Evolutionary conservation across 2,113 vertebrate species (phyloP).

Genomic region (Corynorhinus townsendii): DNA sequence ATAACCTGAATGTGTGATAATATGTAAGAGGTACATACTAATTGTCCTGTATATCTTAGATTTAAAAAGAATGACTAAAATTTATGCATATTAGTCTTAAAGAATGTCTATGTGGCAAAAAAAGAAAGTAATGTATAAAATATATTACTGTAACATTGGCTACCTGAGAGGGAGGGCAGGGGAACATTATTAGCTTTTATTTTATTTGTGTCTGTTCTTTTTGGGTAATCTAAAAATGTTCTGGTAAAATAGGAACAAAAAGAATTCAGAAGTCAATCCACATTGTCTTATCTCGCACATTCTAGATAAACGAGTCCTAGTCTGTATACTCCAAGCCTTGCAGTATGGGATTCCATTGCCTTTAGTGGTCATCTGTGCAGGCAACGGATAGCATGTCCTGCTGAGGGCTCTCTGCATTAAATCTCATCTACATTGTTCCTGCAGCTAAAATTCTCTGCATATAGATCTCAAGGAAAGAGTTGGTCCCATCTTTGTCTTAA

Average conservation of each 20-base stretch:
- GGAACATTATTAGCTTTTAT: neutral
- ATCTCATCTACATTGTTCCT: neutral
- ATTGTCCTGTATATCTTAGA: neutral
- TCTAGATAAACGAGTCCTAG: neutral
- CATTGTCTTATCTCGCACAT: neutral
- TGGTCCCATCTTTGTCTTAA: neutral
- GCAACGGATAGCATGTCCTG: neutral
- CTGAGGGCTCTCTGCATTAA: neutral
- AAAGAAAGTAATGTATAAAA: neutral
- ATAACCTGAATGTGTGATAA: neutral
- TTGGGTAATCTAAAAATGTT: neutral
- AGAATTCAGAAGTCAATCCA: neutral
- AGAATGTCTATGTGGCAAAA: neutral
- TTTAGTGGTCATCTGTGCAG: neutral
- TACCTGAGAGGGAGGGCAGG: neutral
- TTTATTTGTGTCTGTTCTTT: neutral
- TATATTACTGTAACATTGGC: neutral
- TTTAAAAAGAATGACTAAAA: neutral
- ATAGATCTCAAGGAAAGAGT: neutral
- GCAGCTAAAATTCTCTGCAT: neutral
- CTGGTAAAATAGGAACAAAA: neutral
- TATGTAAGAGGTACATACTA: neutral
- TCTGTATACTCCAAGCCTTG: neutral
- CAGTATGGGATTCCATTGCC: neutral
- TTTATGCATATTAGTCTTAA: neutral